phyloP scores from a whole-genome alignment of 2,888 invertebrate genomes.

The Drosophila meridionalis region DNA sequence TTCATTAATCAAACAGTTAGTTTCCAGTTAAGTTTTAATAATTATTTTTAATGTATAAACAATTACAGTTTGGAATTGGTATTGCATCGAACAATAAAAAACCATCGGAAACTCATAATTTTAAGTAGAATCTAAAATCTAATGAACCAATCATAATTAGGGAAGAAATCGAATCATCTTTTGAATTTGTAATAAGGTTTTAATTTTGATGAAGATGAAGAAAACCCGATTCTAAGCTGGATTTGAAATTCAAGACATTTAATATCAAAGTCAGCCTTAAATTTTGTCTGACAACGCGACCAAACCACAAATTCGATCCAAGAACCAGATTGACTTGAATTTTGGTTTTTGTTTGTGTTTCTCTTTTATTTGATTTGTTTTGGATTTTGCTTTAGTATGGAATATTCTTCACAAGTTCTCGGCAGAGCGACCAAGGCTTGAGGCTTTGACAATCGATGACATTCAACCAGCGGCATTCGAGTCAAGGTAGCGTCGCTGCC shows the following conservation, averaged over 20 bases:
- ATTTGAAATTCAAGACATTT: background rate
- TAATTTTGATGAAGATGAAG: background rate
- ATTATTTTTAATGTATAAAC: too few relatives aligned
- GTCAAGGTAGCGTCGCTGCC: slow-evolving; percentile 58
- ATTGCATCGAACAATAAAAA: background rate
- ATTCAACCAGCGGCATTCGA: slow-evolving; percentile 60
- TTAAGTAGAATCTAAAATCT: background rate
- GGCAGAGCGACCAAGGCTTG: slow-evolving; percentile 35
- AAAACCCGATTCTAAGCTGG: background rate
- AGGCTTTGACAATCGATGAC: slow-evolving; percentile 44
- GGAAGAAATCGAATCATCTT: background rate
- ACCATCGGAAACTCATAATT: background rate
- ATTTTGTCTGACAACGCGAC: background rate
- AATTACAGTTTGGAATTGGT: background rate
- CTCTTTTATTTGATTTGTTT: slow-evolving; percentile 11
- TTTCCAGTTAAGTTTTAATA: background rate
- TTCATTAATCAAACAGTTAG: background rate
- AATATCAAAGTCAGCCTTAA: background rate
- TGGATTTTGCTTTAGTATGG: slow-evolving; percentile 1
- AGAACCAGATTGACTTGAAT: slow-evolving; percentile 29
- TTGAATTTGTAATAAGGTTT: background rate
- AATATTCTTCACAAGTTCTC: slow-evolving; percentile 33
- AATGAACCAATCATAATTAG: background rate
- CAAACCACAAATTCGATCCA: slow-evolving; percentile 5
- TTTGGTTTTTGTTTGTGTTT: background rate